Evolutionary conservation across 2,797 vertebrate species (phyloP), one percentile per base, ranked within the genome.

Genomic region (Choloepus didactylus): DNA sequence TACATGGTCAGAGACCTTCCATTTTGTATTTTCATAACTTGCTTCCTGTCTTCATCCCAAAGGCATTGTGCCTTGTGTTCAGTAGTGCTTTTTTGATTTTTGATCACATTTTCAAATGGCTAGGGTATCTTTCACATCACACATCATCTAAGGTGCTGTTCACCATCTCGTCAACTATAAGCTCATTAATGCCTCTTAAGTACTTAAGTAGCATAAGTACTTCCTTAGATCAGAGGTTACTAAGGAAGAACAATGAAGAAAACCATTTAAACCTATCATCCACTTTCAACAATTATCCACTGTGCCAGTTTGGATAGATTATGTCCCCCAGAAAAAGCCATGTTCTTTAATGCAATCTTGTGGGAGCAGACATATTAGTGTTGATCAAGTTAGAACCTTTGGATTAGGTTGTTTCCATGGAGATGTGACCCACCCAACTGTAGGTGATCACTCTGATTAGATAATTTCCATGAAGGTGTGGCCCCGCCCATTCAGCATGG

Each of bases 161-260:
- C n/a, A 62, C 18, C 66, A n/a, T 76, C 25, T 64, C 27, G 27
- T 76, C 15, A 9, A 19, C 25, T 11, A 6, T 18, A 77, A 60
- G 9, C 29, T 84, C 49, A 60, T 49, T 49, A 84, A 72, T 54
- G 64, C 60, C 46, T 73, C 92, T 83, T 77, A 5, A 35, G 35
- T 41, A 59, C n/a, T 81, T 76, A 56, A 56, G 18, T 56, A 56
- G 54, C 16, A 56, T 56, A 56, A 56, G 14, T 56, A 18, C 18
- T 56, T 56, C 18, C 54, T 56, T 56, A 56, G 54, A 56, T 56
- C 54, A 56, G 54, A 56, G 54, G 19, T 56, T 21, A 56, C 54
- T 62, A 79, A 77, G 59, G 54, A 89, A 79, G 80, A 96, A 67
- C 35, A 73, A 66, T 46, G 12, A 91, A 88, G 46, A 86, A 79